Evolutionary conservation across 1,140 invertebrate species (phyloP), one percentile per base, ranked within the genome.

Genomic region (Aphaenogaster rudis): DNA sequence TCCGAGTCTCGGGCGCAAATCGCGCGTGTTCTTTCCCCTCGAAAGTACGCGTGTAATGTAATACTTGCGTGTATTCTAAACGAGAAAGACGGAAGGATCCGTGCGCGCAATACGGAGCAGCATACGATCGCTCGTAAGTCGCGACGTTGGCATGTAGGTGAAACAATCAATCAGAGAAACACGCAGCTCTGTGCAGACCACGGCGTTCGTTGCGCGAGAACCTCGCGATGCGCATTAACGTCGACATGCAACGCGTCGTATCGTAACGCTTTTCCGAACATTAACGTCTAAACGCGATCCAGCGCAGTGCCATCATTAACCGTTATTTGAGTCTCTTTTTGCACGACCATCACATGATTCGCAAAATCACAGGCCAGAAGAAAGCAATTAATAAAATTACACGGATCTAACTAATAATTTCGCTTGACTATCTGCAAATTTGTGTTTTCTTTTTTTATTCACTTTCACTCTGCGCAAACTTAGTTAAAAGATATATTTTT

Each of bases 151-250:
- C 45, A 59, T 48, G 42, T 61, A 74, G 69, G 67, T 74, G 80
- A 82, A 59, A 61, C 28, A 61, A 82, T 82, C 80, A 82, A 82
- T 82, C 67, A 74, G 80, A 82, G 67, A 82, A 82, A 82, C 42
- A 69, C 80, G 80, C 67, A 21, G 67, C 11, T 72, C 52, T 17
- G 15, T 6, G 64, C 36, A 21, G 28, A 28, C 59, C 13, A 39
- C 45, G 54, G 42, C 48, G n/a, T 39, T 69, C 52, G 21, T 45
- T 48, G 57, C 52, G 39, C 67, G 36, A 36, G 21, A 57, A 72
- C 45, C 50, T 36, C 79, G 52, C 64, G 21, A 71, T 71, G 77
- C 13, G n/a, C 36, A 71, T 72, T 33, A 45, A 72, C 42, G 52
- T 72, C 36, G 21, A 48, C 36, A 36, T 50, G 63, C 63, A 15